These are phyloP conservation scores for Anastrepha ludens DNA, from an alignment of 1,140 invertebrate species.

Conservation along the genomic window DNA sequence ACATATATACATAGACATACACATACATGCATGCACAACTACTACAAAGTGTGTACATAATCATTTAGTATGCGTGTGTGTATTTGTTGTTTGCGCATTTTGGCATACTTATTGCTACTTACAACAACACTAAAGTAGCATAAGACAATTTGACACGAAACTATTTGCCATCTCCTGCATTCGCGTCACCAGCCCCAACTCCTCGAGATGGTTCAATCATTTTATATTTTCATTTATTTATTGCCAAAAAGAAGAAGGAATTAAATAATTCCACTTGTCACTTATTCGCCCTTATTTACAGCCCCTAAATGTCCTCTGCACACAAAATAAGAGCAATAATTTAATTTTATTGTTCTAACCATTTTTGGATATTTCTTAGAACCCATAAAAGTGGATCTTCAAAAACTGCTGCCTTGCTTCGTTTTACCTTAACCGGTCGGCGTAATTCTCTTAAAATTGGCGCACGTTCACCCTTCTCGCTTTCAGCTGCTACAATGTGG, in stretches of 20 bases:
- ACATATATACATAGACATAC: too few species aligned
- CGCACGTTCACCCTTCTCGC: too few species aligned
- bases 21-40: background rate
- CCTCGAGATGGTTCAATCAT: background rate
- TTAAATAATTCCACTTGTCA: background rate
- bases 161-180: background rate
- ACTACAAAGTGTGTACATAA: slow-evolving; percentile 26
- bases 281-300: background rate
- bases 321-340: background rate
- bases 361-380: background rate
- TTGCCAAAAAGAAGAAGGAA: background rate
- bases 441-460: too few species aligned
- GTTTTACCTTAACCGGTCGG: too few species aligned
- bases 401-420: background rate
- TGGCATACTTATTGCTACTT: background rate
- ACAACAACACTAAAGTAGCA: background rate
- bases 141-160: background rate
- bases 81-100: slow-evolving; percentile 39
- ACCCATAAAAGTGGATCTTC: background rate
- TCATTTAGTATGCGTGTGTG: background rate
- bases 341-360: slow-evolving; percentile 2
- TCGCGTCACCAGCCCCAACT: background rate
- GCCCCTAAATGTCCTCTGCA: background rate
- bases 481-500: too few species aligned
- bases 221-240: slow-evolving; percentile 35